Evolutionary conservation across 2,113 vertebrate genomes (phyloP), one percentile per base, ranked within the genome.

Genomic region (Budorcas taxicolor): DNA sequence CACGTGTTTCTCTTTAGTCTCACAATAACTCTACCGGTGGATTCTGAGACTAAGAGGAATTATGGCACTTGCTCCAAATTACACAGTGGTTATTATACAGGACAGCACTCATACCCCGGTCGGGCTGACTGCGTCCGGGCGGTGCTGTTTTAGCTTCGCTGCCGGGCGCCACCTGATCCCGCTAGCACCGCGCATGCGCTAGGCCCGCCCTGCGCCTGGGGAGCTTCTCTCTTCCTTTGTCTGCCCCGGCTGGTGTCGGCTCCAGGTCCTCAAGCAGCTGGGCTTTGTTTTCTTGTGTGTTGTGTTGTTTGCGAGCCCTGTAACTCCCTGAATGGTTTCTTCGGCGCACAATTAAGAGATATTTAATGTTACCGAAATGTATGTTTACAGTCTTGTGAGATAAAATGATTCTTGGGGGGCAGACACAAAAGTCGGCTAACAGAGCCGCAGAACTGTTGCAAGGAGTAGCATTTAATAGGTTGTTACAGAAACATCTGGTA

Each of bases 181-280:
- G 19, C 74, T 0, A 3, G 5, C 82, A 90, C 21, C 0, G 88
- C 31, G 96, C 97, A 87, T 80, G 96, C 95, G 83, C 60, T 2
- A 11, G 88, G 81, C 17, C 50, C 13, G 12, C 13, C 0, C 5
- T 3, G 40, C 3, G 19, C 13, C 47, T 5, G 0, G 74, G 64
- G 82, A 12, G 9, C 17, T 1, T 0, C 2, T 19, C 33, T 1
- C 12, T 17, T 12, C 12, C 96, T 97, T 97, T 97, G 97, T 96
- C 60, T 64, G 96, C 67, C 7, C 33, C 7, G 0, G 1, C 64
- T 1, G 64, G 6, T 27, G 25, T 14, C 81, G 36, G 82, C 2
- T 2, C 11, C 23, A 0, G 0, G 23, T 16, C 3, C 31, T 9
- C 13, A 4, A 17, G 52, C 13, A 0, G 6, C 13, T 4, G 0